Evolutionary conservation across 2,113 vertebrate species (phyloP), one percentile per base, ranked within the genome.

Genomic region (Amphiprion ocellaris): DNA sequence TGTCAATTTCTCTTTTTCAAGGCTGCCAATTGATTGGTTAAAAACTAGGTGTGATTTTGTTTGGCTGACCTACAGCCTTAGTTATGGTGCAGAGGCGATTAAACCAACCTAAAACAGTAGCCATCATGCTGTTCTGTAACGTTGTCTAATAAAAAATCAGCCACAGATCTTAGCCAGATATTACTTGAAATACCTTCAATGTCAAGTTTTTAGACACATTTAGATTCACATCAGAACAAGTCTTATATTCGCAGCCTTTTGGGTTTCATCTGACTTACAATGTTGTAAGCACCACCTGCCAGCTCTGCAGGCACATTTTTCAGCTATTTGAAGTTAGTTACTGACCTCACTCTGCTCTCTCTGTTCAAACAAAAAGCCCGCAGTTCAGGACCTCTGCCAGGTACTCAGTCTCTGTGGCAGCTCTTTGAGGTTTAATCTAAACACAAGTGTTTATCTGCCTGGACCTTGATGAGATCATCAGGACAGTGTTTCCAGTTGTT

Each of bases 351-450:
- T 62, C 70, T 89, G 89, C 84, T 86, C 85, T 55, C 73, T 69
- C 74, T 87, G 80, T 76, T 88, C 74, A 85, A 89, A 86, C 75
- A 91, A 83, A 63, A 65, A 79, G 79, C 78, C 78, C 63, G 75
- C 71, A 79, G 88, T 83, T 84, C 86, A 86, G 69, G 78, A 71
- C 77, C 84, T 79, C 69, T 85, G 89, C 83, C 89, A 91, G 89
- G 86, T 90, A 82, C 78, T 90, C 69, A 3, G 85, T 88, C 88
- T 90, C 82, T 64, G 72, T 86, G 83, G 74, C 89, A 89, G 83
- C 55, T 55, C 91, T 92, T 92, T 92, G 87, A 92, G 85, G 90
- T 62, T 60, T 84, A 85, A 88, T 86, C 87, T 86, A 85, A 88
- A 85, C 87, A 74, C 74, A 16, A 69, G 55, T 83, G 82, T 88